Evolutionary conservation across 2,888 invertebrate genomes (phyloP).

Genomic region (Nomada goodeniana): DNA sequence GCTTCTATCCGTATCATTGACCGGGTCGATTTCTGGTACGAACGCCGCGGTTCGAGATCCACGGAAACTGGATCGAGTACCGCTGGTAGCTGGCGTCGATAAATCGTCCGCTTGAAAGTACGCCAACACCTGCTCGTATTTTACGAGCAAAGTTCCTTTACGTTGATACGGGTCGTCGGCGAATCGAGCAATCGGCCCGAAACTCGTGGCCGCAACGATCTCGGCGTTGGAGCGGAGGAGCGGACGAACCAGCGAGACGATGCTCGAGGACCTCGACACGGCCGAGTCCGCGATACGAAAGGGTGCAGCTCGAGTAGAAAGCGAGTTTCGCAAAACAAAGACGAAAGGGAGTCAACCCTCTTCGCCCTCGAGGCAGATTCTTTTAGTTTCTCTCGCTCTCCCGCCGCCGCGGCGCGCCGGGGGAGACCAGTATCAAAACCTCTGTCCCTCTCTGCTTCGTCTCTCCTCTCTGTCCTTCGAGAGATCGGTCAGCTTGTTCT

Average conservation of each 20-base stretch:
- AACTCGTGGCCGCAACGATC: not conserved
- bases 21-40: not conserved
- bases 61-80: not conserved
- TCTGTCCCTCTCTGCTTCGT: constrained; percentile 33
- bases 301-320: constrained; percentile 64
- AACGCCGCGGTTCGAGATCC: not conserved
- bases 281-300: constrained; percentile 52
- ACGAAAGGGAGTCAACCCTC: constrained; percentile 69
- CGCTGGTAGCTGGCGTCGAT: constrained; percentile 18
- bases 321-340: constrained; percentile 69
- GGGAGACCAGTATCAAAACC: constrained; percentile 41
- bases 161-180: not conserved
- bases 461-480: constrained; percentile 35
- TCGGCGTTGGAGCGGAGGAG: not conserved
- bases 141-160: constrained; percentile 15
- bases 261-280: constrained; percentile 4
- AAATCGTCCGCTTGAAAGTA: constrained; percentile 14
- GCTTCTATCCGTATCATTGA: constrained; percentile 74
- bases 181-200: not conserved
- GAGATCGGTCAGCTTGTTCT: constrained; percentile 41
- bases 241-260: not conserved
- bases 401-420: constrained; percentile 1
- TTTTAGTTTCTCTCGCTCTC: constrained; percentile 52
- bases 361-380: constrained; percentile 70
- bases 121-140: constrained; percentile 19